Evolutionary conservation across 2,113 vertebrate genomes (phyloP).

Genomic region (Microtus oregoni): DNA sequence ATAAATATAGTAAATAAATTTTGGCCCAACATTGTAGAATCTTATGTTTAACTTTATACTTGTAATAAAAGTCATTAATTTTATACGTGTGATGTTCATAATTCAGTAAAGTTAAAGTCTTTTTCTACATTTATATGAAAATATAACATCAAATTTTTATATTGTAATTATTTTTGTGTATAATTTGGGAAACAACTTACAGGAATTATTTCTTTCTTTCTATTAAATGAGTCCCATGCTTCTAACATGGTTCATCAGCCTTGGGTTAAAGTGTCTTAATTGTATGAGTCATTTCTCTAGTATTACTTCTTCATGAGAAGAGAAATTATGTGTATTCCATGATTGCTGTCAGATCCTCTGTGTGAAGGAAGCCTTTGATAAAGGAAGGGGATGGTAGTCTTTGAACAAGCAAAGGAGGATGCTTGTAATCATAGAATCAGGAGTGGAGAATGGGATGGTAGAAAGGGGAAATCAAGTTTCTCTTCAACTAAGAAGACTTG

Average conservation of each 20-base stretch:
- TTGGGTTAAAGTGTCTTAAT: not conserved
- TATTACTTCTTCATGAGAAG: not conserved
- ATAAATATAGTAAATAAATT: not conserved
- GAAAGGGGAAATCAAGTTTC: not conserved
- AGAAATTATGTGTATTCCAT: not conserved
- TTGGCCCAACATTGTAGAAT: not conserved
- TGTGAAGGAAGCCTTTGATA: not conserved
- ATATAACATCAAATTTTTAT: not conserved
- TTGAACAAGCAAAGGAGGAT: not conserved
- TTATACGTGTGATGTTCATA: not conserved
- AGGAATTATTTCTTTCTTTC: not conserved
- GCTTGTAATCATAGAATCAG: not conserved
- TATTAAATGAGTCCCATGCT: not conserved
- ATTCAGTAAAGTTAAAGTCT: not conserved
- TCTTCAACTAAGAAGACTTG: not conserved
- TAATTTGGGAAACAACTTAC: not conserved
- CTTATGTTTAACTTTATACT: not conserved
- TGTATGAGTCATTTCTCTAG: not conserved
- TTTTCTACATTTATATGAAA: not conserved
- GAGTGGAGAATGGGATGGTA: too few species aligned
- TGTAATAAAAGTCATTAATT: not conserved
- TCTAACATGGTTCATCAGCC: not conserved
- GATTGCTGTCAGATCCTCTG: not conserved
- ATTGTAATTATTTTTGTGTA: not conserved
- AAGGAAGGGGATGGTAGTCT: accelerated